These are phyloP conservation scores for Diuraphis noxia DNA, from an alignment of 1,140 invertebrate genomes.

Conservation along the genomic window DNA sequence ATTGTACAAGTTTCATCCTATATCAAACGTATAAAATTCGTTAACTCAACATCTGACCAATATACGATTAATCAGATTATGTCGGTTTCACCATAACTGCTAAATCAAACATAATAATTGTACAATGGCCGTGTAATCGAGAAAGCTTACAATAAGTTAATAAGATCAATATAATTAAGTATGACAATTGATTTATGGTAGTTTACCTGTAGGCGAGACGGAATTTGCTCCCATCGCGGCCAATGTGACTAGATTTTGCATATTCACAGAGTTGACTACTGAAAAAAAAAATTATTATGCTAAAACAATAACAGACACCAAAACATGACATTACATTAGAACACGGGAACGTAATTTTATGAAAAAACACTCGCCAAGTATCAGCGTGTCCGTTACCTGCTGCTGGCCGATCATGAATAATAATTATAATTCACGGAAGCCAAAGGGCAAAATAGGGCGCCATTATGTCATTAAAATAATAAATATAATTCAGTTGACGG, in stretches of 20 bases:
- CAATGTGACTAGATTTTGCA: slow-evolving; percentile 87
- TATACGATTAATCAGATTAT: neutral
- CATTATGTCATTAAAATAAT: neutral
- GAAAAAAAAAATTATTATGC: slow-evolving; percentile 34
- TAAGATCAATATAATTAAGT: neutral
- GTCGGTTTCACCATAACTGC: too few relatives aligned
- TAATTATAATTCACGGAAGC: neutral
- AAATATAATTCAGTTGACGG: neutral
- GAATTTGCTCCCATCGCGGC: slow-evolving; percentile 73
- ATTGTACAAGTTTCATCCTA: neutral
- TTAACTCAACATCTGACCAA: neutral
- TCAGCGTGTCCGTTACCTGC: neutral
- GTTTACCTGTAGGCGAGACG: slow-evolving; percentile 66
- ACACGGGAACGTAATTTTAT: neutral
- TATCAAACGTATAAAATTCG: neutral
- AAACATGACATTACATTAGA: neutral
- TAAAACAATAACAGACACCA: neutral
- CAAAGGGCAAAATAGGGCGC: neutral
- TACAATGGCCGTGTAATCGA: neutral
- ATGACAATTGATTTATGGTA: neutral
- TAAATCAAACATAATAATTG: too few relatives aligned
- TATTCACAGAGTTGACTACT: slow-evolving; percentile 74
- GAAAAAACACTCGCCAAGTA: neutral
- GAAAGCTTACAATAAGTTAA: neutral
- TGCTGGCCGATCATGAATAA: neutral